Evolutionary conservation across 2,797 vertebrate genomes (phyloP).

Genomic region (Eidolon dupreanum): DNA sequence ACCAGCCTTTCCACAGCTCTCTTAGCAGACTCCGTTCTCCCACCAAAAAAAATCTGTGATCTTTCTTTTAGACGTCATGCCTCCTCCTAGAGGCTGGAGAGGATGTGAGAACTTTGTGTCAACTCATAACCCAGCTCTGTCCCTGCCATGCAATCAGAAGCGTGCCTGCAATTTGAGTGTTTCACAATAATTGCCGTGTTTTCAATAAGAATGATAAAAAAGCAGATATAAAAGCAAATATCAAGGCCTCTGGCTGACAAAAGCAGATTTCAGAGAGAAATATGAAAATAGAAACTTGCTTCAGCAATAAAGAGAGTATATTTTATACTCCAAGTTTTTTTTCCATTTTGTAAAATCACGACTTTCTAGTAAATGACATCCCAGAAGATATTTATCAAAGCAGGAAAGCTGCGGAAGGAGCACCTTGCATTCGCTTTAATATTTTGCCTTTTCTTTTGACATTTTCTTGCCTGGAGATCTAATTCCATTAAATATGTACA

Average conservation of each 20-base stretch:
- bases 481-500: constrained; percentile 92
- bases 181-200: constrained; percentile 82
- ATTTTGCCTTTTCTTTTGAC: constrained; percentile 89
- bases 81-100: constrained; percentile 54
- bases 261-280: constrained; percentile 84
- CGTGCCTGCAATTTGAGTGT: constrained; percentile 77
- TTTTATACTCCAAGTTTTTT: constrained; percentile 83
- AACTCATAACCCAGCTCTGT: constrained; percentile 58
- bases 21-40: neutral
- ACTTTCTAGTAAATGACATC: constrained; percentile 89
- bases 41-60: neutral
- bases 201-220: constrained; percentile 82
- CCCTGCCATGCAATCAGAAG: constrained; percentile 76
- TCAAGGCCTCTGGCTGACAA: constrained; percentile 83
- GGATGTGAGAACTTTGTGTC: constrained; percentile 68
- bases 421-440: constrained; percentile 88
- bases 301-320: constrained; percentile 82
- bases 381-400: constrained; percentile 92
- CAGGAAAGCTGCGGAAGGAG: constrained; percentile 86
- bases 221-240: constrained; percentile 77
- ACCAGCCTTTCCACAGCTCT: neutral
- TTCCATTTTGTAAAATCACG: constrained; percentile 86
- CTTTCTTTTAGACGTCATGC: constrained; percentile 62
- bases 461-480: constrained; percentile 89
- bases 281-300: constrained; percentile 85